Conservation (phyloP, 1,140 invertebrate genomes). For the Zaprionus inermis region DNA sequence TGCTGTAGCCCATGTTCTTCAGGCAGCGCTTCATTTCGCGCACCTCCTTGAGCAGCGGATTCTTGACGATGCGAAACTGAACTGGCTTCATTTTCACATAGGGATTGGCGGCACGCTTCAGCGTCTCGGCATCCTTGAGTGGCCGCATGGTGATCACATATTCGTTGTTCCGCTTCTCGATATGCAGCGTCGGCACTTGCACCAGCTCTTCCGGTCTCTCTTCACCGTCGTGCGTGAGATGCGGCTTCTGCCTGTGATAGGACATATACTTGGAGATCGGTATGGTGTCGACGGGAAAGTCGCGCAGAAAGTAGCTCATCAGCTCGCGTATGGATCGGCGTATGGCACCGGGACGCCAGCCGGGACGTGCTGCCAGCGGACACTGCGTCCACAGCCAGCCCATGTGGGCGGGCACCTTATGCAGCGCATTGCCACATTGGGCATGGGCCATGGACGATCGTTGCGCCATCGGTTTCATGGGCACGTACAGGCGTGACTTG, state of each 20-base stretch:
- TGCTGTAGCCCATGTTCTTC: conserved; percentile 73
- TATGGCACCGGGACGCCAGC: conserved; percentile 78
- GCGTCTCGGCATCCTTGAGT: conserved; percentile 52
- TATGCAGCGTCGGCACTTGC: conserved; percentile 73
- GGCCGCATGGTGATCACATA: conserved; percentile 74
- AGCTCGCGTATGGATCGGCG: conserved; percentile 69
- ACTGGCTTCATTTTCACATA: conserved; percentile 77
- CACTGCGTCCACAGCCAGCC: conserved; percentile 82
- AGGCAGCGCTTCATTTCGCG: conserved; percentile 68
- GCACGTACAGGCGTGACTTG: conserved; percentile 47
- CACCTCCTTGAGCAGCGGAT: conserved; percentile 54
- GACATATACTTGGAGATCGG: conserved; percentile 68
- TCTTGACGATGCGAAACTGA: conserved; percentile 73
- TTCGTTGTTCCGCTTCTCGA: conserved; percentile 78
- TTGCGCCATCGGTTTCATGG: background rate
- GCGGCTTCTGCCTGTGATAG: conserved; percentile 43
- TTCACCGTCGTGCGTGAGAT: background rate
- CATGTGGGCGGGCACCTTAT: conserved; percentile 73
- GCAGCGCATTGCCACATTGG: conserved; percentile 1
- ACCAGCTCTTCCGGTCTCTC: conserved; percentile 45
- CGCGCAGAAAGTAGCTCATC: conserved; percentile 77
- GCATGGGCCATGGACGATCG: conserved; percentile 12
- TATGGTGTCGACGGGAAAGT: conserved; percentile 70
- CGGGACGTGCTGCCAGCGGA: conserved; percentile 40
- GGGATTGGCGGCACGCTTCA: conserved; percentile 66